Evolutionary conservation across 30 jellyfish, hydroid and myxozoan species (phyloP).

Genomic region (Aurelia sp.): DNA sequence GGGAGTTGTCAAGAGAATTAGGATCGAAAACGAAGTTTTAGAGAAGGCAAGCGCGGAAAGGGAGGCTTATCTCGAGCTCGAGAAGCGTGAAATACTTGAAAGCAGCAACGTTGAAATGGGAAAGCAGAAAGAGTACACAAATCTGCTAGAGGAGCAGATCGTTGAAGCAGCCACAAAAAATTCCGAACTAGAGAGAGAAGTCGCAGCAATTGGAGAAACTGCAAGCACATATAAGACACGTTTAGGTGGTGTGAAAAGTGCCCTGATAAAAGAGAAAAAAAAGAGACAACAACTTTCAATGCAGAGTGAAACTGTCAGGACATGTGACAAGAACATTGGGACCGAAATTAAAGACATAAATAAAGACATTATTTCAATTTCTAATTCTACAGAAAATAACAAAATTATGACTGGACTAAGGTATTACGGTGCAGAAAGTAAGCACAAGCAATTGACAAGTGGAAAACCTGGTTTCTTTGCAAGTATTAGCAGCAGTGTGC

Average conservation of each 20-base stretch:
- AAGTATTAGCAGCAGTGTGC: background rate
- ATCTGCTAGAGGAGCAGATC: background rate
- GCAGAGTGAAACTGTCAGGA: background rate
- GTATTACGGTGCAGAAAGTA: slow-evolving; percentile 3
- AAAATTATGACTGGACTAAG: background rate
- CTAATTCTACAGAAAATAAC: background rate
- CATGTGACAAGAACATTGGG: background rate
- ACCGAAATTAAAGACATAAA: background rate
- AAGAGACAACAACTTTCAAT: background rate
- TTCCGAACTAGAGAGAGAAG: background rate
- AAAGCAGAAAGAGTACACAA: background rate
- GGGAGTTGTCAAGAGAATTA: background rate
- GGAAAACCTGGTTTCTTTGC: background rate
- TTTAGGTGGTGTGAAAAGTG: background rate
- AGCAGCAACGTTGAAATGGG: background rate
- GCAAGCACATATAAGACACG: background rate
- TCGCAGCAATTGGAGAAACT: background rate
- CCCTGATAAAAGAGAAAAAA: background rate
- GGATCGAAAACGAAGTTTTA: background rate
- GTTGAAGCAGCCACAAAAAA: background rate
- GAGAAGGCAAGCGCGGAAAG: too few species aligned
- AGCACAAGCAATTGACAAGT: background rate
- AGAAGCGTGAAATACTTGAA: background rate
- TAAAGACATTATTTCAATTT: background rate
- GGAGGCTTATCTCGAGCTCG: background rate